These are phyloP conservation scores for Temnothorax longispinosus DNA, from an alignment of 1,140 invertebrate species.

Conservation along the genomic window DNA sequence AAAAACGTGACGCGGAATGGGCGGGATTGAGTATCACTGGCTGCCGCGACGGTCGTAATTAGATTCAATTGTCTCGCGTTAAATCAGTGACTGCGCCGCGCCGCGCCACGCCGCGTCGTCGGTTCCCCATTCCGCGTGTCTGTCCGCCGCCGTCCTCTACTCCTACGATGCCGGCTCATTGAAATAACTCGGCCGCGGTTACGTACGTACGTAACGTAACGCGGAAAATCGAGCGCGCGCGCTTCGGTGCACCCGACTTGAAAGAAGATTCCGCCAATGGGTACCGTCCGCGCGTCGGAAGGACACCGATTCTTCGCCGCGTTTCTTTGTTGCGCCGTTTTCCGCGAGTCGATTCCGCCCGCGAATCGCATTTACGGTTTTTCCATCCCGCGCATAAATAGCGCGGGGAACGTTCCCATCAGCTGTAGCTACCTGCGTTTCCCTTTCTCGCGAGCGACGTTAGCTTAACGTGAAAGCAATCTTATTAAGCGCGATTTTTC, in stretches of 20 bases:
- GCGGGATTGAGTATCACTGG: conserved; percentile 76
- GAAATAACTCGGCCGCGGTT: conserved; percentile 76
- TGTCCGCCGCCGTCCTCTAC: conserved; percentile 74
- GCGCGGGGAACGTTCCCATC: neutral
- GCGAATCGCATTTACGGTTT: conserved; percentile 30
- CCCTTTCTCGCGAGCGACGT: conserved; percentile 3
- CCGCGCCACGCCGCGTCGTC: conserved; percentile 54
- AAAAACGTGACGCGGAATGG: conserved; percentile 64
- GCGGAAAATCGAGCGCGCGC: conserved; percentile 64
- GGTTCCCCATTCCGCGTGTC: conserved; percentile 77
- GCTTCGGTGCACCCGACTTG: conserved; percentile 39
- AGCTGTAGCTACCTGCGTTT: conserved; percentile 27
- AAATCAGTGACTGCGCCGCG: conserved; percentile 84
- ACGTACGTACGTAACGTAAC: conserved; percentile 29
- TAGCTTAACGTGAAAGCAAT: neutral
- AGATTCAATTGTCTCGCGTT: conserved; percentile 86
- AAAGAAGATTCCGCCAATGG: conserved; percentile 57
- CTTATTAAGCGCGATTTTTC: conserved; percentile 31
- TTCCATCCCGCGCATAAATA: conserved; percentile 35
- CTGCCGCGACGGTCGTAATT: conserved; percentile 83
- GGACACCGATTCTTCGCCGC: conserved; percentile 58
- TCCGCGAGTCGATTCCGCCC: conserved; percentile 2
- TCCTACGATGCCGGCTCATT: conserved; percentile 80
- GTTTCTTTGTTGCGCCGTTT: conserved; percentile 24
- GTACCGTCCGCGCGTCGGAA: conserved; percentile 47